Conservation (phyloP, 2,797 vertebrate genomes). For the Huso huso region DNA sequence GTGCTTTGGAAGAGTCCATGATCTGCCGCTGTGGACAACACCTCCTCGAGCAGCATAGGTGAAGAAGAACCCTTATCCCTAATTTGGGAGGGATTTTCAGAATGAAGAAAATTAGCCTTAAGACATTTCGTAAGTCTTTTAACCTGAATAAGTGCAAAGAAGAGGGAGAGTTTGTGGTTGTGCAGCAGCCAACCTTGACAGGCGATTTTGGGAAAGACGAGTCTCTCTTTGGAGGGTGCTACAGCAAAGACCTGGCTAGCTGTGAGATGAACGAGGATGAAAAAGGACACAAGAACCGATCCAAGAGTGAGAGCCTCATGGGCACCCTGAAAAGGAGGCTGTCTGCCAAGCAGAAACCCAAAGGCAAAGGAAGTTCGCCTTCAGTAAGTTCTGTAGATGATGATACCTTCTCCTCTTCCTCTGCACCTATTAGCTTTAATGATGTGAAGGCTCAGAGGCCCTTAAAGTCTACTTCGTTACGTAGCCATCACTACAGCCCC, state of each 20-base stretch:
- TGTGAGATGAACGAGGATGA: conserved; percentile 84
- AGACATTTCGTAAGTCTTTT: conserved; percentile 96
- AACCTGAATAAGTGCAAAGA: conserved; percentile 96
- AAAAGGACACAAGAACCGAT: conserved; percentile 75
- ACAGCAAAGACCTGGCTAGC: conserved; percentile 82
- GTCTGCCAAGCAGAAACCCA: conserved; percentile 88
- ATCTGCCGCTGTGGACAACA: conserved; percentile 62
- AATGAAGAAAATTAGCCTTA: conserved; percentile 99
- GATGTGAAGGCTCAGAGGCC: conserved; percentile 86
- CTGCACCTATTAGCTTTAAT: conserved; percentile 84
- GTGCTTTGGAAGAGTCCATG: conserved; percentile 62
- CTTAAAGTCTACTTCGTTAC: conserved; percentile 80
- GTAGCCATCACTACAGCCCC: conserved; percentile 93
- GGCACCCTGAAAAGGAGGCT: conserved; percentile 88
- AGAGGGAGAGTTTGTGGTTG: conserved; percentile 91
- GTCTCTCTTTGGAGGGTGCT: conserved; percentile 85
- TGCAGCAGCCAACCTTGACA: conserved; percentile 76
- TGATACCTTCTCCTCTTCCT: conserved; percentile 87
- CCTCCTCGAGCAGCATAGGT: conserved; percentile 49
- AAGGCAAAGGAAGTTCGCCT: conserved; percentile 76
- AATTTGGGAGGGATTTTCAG: conserved; percentile 62
- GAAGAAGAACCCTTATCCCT: conserved; percentile 47
- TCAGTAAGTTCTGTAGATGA: conserved; percentile 74
- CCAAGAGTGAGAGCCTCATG: conserved; percentile 91
- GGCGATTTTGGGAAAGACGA: conserved; percentile 90